Base-by-base conservation (phyloP, 2,113 vertebrate species). In the Apistogramma diplotaenia region DNA sequence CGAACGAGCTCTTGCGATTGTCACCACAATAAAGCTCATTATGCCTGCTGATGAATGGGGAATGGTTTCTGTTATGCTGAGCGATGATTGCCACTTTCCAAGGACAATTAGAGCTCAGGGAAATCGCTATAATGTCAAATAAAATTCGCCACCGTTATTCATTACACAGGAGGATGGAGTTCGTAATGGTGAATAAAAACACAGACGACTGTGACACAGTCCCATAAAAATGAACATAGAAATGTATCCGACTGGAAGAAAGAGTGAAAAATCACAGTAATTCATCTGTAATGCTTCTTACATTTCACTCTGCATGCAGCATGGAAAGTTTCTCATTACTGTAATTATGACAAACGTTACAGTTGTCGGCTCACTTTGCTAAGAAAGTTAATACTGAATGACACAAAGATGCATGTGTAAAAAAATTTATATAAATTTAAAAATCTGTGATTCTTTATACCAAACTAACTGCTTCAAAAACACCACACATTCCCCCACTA, bases 81-180 rank as follows among this genome's bases (percentile, higher is more conserved):
- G 59, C 33, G 27, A 51, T 78, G 85, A 84, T 53, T 62, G 72
- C 77, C 54, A 71, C 79, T 82, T 88, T 78, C 89, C 87, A 88
- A 91, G 90, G 86, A 90, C 89, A 90, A 89, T 91, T 84, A 91
- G 35, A 84, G 85, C 74, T 5, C 37, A 73, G 81, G 85, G 76
- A 87, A 88, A 84, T 40, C 43, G 82, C 80, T 75, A 61, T 71
- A 60, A 78, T 86, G 86, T 84, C 80, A 79, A 84, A 86, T 74
- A 62, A 72, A 85, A 87, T 81, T 56, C 40, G 27, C 55, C 27
- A 61, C 73, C 51, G n/a, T 83, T 82, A 85, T 88, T 84, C 74
- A 81, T 74, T 58, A 82, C 73, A 83, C 56, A 79, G 61, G 35
- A 76, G 76, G 60, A 73, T 16, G 31, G 40, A 78, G 16, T 82